Evolutionary conservation across 2,888 invertebrate genomes (phyloP).

Genomic region (Nomada hirtipes): DNA sequence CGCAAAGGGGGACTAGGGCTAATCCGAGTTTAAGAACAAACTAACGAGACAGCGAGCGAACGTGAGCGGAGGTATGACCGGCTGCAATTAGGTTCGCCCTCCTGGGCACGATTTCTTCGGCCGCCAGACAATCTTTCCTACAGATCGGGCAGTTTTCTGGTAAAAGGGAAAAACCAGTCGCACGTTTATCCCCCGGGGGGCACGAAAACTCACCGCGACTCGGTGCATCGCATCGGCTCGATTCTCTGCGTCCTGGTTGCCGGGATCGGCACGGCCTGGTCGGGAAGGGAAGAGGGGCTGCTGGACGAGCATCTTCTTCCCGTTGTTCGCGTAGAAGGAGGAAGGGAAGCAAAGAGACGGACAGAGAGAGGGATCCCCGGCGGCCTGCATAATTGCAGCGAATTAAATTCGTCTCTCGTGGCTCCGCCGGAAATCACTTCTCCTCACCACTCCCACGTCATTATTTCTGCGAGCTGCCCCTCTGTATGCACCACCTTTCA

Average conservation of each 20-base stretch:
- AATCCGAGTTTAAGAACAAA: conserved; percentile 50
- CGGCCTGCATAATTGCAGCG: conserved; percentile 68
- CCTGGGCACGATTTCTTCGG: conserved; percentile 80
- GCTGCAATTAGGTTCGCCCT: conserved; percentile 82
- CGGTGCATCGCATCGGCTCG: conserved; percentile 27
- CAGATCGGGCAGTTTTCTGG: conserved; percentile 58
- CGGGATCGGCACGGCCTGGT: not conserved
- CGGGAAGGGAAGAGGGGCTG: not conserved
- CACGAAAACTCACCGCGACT: conserved; percentile 27
- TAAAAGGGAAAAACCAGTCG: conserved; percentile 51
- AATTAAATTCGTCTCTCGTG: conserved; percentile 76
- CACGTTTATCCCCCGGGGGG: conserved; percentile 47
- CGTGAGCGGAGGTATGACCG: conserved; percentile 64
- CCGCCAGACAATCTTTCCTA: conserved; percentile 60
- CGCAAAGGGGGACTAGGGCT: not conserved
- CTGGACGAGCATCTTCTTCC: conserved; percentile 29
- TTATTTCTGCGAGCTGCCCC: conserved; percentile 56
- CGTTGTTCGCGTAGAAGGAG: not conserved
- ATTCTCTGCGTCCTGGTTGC: not conserved
- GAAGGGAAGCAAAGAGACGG: not conserved
- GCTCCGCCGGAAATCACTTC: conserved; percentile 69
- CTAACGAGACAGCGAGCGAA: conserved; percentile 50
- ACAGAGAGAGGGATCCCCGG: conserved; percentile 2
- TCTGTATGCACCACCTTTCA: conserved; percentile 46
- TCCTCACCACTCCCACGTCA: conserved; percentile 60